A percentile compares a stretch with the other conserved stretches of the same genome.
phyloP scores from a whole-genome alignment of 2,797 vertebrate species.

The Kryptolebias ocellatus region DNA sequence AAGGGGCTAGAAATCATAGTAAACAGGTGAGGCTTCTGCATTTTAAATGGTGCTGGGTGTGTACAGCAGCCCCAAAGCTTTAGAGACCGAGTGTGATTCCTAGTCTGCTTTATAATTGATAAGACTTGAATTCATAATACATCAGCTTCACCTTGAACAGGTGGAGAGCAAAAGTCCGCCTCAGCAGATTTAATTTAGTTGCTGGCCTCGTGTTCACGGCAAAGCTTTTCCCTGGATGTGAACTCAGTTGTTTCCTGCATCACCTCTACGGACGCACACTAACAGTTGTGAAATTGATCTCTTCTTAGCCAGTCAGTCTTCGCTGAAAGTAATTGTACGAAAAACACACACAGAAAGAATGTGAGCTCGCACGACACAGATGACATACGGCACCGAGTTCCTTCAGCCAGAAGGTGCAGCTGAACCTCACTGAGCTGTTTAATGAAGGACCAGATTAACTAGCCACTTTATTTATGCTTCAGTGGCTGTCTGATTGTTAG shows the following conservation, averaged over 20 bases:
- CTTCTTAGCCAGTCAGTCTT: neutral
- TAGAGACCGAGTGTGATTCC: conserved; percentile 55
- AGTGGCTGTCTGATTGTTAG: neutral
- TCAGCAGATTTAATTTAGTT: conserved; percentile 61
- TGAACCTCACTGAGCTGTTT: neutral
- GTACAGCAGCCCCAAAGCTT: conserved; percentile 40
- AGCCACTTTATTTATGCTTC: neutral
- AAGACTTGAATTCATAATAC: conserved; percentile 69
- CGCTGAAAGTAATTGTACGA: too few species aligned
- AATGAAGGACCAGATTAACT: neutral
- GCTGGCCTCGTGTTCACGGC: conserved; percentile 15
- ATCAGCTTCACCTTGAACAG: conserved; percentile 49
- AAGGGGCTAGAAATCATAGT: conserved; percentile 20
- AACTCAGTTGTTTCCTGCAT: neutral
- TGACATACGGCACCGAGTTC: neutral
- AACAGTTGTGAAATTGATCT: neutral
- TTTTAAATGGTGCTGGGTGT: conserved; percentile 64
- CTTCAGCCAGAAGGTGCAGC: neutral
- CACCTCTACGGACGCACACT: neutral
- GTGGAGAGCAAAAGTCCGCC: conserved; percentile 41
- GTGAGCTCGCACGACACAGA: neutral
- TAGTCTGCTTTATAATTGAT: conserved; percentile 76
- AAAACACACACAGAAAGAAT: neutral
- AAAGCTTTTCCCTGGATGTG: conserved; percentile 16
- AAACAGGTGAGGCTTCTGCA: conserved; percentile 55